These are phyloP conservation scores for Congeria kusceri DNA, from an alignment of 2,888 invertebrate genomes.

Conservation along the genomic window DNA sequence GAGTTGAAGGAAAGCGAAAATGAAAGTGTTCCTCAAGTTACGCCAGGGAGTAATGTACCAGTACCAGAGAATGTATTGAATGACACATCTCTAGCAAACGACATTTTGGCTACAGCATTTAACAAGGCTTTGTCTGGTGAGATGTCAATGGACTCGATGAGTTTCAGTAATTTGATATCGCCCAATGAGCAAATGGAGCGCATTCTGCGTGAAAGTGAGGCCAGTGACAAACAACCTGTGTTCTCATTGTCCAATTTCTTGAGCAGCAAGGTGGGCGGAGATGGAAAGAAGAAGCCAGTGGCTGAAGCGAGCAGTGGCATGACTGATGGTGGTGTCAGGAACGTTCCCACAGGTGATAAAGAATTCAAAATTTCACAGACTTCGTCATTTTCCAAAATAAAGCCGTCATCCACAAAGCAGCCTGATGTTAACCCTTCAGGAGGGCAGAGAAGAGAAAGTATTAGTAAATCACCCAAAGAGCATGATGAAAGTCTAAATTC, in stretches of 20 bases:
- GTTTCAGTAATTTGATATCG: conserved; percentile 9
- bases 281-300: neutral
- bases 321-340: too few relatives aligned
- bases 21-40: neutral
- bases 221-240: neutral
- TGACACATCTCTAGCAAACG: conserved; percentile 34
- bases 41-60: neutral
- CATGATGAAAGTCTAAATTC: neutral
- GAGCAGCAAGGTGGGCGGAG: neutral
- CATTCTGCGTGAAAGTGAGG: neutral
- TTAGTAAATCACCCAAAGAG: too few relatives aligned
- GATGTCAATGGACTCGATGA: conserved; percentile 50
- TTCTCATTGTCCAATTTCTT: too few relatives aligned
- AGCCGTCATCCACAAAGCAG: neutral
- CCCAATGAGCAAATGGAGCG: neutral
- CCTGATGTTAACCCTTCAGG: neutral
- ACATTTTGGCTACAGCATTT: conserved; percentile 58
- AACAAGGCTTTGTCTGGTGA: conserved; percentile 49
- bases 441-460: neutral
- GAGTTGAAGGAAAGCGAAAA: neutral
- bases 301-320: neutral
- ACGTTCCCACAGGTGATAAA: neutral
- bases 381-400: neutral
- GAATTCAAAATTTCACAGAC: neutral
- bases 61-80: neutral